A percentile compares a stretch with the other conserved stretches of the same genome.
Conservation (phyloP, 1,140 invertebrate species). For the Drosophila pruinosa region DNA sequence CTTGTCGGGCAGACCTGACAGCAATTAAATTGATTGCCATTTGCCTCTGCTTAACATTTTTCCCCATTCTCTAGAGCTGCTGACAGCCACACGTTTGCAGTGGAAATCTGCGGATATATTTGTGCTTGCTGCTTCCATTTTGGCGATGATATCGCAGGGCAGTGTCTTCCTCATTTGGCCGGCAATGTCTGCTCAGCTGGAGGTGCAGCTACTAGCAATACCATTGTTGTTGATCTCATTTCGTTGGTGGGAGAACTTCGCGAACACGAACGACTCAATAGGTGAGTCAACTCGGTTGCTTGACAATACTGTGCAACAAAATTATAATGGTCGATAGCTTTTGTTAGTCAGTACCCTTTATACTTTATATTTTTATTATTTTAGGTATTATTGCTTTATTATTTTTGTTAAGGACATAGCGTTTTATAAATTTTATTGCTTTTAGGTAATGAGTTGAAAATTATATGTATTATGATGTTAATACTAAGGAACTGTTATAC, state of each 20-base stretch:
- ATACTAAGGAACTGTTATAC: too few relatives aligned
- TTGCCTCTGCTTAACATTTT: constrained; percentile 31
- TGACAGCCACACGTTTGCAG: constrained; percentile 56
- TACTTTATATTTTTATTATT: too few relatives aligned
- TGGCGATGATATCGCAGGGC: constrained; percentile 85
- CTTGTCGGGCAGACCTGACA: constrained; percentile 47
- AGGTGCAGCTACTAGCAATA: constrained; percentile 86
- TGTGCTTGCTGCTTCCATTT: constrained; percentile 60
- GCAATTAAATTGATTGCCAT: constrained; percentile 78
- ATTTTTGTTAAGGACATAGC: too few relatives aligned
- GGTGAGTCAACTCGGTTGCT: constrained; percentile 71
- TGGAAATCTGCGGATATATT: constrained; percentile 61
- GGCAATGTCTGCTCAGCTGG: constrained; percentile 82
- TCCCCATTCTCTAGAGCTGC: constrained; percentile 49
- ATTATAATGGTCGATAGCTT: not conserved
- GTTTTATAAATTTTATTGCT: too few relatives aligned
- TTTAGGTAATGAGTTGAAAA: too few relatives aligned
- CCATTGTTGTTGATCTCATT: constrained; percentile 89
- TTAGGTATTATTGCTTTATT: too few relatives aligned
- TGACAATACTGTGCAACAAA: not conserved
- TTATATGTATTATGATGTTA: too few relatives aligned
- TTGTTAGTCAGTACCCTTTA: not conserved
- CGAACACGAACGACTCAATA: constrained; percentile 82
- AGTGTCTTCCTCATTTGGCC: constrained; percentile 88
- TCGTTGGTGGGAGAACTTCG: constrained; percentile 94